Base-by-base conservation (phyloP, 1,140 invertebrate genomes). In the Odontomachus brunneus region DNA sequence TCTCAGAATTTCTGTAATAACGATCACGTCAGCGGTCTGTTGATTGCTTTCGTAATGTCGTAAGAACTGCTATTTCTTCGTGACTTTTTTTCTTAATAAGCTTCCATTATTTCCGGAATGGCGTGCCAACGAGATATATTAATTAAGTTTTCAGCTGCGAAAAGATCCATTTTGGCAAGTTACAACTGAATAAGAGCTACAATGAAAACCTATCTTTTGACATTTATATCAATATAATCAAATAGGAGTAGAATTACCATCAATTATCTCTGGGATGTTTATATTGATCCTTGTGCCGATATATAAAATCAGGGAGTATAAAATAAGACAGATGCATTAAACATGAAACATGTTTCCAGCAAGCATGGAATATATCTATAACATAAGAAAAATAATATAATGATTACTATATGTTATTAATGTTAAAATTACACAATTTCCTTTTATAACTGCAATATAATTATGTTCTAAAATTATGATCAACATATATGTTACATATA, bases 1-100 rank as follows among this genome's bases (percentile, higher is more conserved):
- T 72, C 49, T 71, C 55, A 67, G 65, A 82, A 74, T 86, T 76
- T 78, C 24, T 59, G 51, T 26, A 60, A 51, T 44, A 29, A 66
- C 83, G 73, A 76, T 65, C 69, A 29, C n/a, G 49, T 80, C 38
- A 24, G 26, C 29, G 53, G 33, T 69, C 33, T 24, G 44, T 84
- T 83, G 74, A 87, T 88, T 74, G 48, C 80, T 83, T 55, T 33
- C 17, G 48, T 83, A 83, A 87, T 67, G 51, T 67, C 71, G 38
- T 38, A 29, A 62, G 49, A 60, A 83, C 44, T 83, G 29, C 38
- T 38, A 75, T 71, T 65, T 22, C 24, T 24, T 65, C 9, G 24
- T 63, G 38, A 63, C 38, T 51, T 73, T 74, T 80, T 44, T 44
- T 11, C 29, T n/a, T n/a, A 71, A 80, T 26, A 53, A 80, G 53